Conservation (phyloP, 2,797 vertebrate genomes). For the Chaetodon trifasciatus region DNA sequence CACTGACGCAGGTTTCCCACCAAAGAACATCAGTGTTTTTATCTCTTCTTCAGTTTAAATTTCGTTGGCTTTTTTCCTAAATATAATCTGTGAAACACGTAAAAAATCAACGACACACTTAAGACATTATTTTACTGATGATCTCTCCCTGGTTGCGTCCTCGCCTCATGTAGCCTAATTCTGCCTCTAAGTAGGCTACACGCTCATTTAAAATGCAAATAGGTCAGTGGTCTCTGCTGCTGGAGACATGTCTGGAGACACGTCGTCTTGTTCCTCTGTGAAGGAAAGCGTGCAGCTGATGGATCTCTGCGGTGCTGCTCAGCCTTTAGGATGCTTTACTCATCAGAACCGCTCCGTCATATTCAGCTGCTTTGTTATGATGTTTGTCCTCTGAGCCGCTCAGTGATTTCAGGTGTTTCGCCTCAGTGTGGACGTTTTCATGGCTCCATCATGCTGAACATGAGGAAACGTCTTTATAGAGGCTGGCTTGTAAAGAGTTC, state of each 20-base stretch:
- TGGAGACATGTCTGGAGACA: constrained; percentile 7
- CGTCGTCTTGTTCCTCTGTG: constrained; percentile 1
- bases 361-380: too few species aligned
- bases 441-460: too few species aligned
- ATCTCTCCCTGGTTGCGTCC: constrained; percentile 12
- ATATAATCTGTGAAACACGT: neutral
- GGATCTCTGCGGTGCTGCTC: neutral
- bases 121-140: constrained; percentile 1
- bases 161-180: constrained; percentile 9
- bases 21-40: neutral
- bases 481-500: neutral
- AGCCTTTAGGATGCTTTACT: neutral
- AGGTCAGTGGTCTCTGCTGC: constrained; percentile 51
- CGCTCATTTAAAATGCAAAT: constrained; percentile 62
- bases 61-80: neutral
- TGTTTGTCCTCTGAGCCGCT: neutral
- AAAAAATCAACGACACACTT: too few species aligned
- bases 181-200: constrained; percentile 24
- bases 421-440: neutral
- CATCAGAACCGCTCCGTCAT: neutral
- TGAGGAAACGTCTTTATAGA: neutral
- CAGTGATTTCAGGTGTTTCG: neutral
- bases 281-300: neutral
- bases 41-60: neutral
- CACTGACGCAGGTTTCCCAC: neutral